Conservation (phyloP, 2,888 invertebrate species). For the Lasius fuliginosus region DNA sequence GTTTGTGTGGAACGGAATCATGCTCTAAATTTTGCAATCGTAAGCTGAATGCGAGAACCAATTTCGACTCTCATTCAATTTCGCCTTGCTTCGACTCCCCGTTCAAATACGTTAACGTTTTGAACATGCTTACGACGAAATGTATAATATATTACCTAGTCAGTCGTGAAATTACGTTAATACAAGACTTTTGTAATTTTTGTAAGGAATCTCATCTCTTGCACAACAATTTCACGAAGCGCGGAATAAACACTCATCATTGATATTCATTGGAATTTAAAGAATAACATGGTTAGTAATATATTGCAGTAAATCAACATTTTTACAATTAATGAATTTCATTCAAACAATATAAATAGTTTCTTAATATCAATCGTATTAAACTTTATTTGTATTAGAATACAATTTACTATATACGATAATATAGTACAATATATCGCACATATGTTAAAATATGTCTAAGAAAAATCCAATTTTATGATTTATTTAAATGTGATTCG, state of each 20-base stretch:
- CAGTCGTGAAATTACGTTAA: slow-evolving; percentile 45
- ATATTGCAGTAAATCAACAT: neutral
- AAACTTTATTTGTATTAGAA: neutral
- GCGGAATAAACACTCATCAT: neutral
- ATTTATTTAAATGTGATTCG: neutral
- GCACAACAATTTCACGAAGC: neutral
- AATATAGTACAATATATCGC: neutral
- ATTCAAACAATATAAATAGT: neutral
- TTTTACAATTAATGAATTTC: neutral
- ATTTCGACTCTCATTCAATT: slow-evolving; percentile 55
- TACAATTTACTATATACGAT: neutral
- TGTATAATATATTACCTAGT: slow-evolving; percentile 30
- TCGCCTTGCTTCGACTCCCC: slow-evolving; percentile 45
- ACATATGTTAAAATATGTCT: neutral
- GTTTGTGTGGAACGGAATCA: slow-evolving; percentile 23
- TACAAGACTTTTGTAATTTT: slow-evolving; percentile 42
- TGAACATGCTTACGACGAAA: slow-evolving; percentile 35
- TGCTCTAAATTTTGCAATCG: slow-evolving; percentile 49
- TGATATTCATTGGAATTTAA: neutral
- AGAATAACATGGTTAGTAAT: neutral
- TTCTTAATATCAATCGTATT: neutral
- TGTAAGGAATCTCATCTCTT: slow-evolving; percentile 15
- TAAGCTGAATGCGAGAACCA: slow-evolving; percentile 46
- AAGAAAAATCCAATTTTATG: neutral
- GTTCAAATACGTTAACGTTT: slow-evolving; percentile 54